These are phyloP conservation scores for Acanthosepion pharaonis DNA, from an alignment of 2,888 invertebrate genomes.

Conservation along the genomic window DNA sequence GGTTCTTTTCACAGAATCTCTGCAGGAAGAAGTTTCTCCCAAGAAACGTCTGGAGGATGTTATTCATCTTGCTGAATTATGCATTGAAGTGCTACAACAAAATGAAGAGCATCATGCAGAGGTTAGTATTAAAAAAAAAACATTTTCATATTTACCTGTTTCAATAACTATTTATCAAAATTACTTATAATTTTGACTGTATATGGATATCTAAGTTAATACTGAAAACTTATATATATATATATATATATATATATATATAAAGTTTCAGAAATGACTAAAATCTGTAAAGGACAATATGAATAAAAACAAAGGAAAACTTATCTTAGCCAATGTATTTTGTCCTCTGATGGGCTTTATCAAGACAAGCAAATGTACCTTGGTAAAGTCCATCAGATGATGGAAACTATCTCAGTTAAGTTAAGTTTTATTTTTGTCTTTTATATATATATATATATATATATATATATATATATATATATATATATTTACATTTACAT, in stretches of 20 bases:
- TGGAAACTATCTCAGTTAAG: too few relatives aligned
- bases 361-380: too few relatives aligned
- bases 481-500: neutral
- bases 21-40: constrained; percentile 71
- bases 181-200: neutral
- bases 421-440: too few relatives aligned
- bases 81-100: constrained; percentile 98
- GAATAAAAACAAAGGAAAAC: too few relatives aligned
- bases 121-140: constrained; percentile 79
- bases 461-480: neutral
- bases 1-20: constrained; percentile 55
- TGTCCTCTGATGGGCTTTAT: too few relatives aligned
- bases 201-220: constrained; percentile 8
- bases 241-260: neutral
- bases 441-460: neutral
- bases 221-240: neutral
- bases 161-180: neutral
- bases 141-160: neutral
- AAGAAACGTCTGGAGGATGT: constrained; percentile 86
- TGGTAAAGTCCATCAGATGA: too few relatives aligned
- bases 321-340: too few relatives aligned
- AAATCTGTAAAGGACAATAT: too few relatives aligned
- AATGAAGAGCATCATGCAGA: constrained; percentile 99
- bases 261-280: neutral
- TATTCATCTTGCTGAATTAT: constrained; percentile 96